These are phyloP conservation scores for Morelia viridis DNA, from an alignment of 2,797 vertebrate species.

Conservation along the genomic window DNA sequence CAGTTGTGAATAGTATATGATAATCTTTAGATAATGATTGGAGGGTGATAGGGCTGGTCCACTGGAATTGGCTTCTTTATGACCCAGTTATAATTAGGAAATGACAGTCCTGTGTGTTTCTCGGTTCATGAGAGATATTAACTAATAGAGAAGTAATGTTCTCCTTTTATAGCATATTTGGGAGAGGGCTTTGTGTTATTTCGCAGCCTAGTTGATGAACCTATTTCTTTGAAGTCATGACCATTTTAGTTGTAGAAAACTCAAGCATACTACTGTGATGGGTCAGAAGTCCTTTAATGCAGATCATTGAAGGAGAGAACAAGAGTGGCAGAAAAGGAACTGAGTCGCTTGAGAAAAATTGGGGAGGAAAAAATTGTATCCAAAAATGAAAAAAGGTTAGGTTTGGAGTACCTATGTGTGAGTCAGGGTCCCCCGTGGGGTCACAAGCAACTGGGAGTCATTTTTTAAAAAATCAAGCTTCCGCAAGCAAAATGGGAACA, in stretches of 20 bases:
- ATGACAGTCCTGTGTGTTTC: accelerated
- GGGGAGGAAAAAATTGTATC: neutral
- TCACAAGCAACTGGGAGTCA: neutral
- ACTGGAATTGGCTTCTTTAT: neutral
- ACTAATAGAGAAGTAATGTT: neutral
- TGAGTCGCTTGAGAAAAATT: neutral
- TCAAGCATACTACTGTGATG: neutral
- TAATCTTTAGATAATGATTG: neutral
- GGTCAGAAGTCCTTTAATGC: neutral
- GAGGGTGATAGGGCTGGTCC: neutral
- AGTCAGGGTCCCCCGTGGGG: neutral
- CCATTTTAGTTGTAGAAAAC: neutral
- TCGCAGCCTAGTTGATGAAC: neutral
- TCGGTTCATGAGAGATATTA: neutral
- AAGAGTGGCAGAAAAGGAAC: neutral
- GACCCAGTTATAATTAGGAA: neutral
- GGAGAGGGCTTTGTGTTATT: neutral
- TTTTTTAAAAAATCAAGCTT: neutral
- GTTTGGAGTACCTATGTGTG: neutral
- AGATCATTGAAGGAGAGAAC: neutral
- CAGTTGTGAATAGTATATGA: constrained; percentile 16
- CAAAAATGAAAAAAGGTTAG: neutral
- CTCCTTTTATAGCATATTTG: neutral
- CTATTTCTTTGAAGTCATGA: neutral
- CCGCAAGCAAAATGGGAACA: neutral